A percentile compares a stretch with the other conserved stretches of the same genome.
phyloP scores from a whole-genome alignment of 2,888 invertebrate genomes.

The Deilephila elpenor region DNA sequence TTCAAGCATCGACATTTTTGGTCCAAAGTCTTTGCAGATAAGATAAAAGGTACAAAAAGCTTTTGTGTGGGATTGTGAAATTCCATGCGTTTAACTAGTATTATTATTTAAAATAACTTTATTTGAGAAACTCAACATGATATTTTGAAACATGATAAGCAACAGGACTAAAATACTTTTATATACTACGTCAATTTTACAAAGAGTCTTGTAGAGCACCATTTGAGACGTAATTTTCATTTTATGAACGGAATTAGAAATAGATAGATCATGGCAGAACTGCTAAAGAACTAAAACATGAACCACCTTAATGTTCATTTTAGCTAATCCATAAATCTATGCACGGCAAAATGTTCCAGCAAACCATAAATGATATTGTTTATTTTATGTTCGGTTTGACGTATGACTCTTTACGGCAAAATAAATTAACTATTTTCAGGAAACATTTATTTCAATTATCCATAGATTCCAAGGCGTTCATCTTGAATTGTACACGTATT shows the following conservation, averaged over 20 bases:
- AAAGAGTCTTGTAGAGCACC: too few relatives aligned
- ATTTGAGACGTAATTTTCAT: too few relatives aligned
- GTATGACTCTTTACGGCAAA: background rate
- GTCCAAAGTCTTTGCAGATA: background rate
- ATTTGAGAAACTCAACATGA: too few relatives aligned
- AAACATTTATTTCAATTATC: conserved; percentile 6
- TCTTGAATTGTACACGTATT: background rate
- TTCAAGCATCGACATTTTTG: background rate
- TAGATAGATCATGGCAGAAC: too few relatives aligned
- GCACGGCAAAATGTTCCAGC: background rate
- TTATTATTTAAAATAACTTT: too few relatives aligned
- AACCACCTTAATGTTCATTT: background rate
- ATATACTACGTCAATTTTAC: too few relatives aligned
- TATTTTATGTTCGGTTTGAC: background rate
- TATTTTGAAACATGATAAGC: too few relatives aligned
- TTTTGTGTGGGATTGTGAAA: background rate
- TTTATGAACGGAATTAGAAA: too few relatives aligned
- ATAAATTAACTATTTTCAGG: background rate
- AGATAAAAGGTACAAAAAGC: background rate
- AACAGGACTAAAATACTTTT: too few relatives aligned
- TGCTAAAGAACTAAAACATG: background rate
- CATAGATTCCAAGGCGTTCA: background rate
- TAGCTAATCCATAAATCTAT: background rate
- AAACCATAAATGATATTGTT: background rate
- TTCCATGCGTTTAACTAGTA: background rate